Conservation (phyloP, 2,797 vertebrate genomes). For the Kryptopterus vitreolus region DNA sequence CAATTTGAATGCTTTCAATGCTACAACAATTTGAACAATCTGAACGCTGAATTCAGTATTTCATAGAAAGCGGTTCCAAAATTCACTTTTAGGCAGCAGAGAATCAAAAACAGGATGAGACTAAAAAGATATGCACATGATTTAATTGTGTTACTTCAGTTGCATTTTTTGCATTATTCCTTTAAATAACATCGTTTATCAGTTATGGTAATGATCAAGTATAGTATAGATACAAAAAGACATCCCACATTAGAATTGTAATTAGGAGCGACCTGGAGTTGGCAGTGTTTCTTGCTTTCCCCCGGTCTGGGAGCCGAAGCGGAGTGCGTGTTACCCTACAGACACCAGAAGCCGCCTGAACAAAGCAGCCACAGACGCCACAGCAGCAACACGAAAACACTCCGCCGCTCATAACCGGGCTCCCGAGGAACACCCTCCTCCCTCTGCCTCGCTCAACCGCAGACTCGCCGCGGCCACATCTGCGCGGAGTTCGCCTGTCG, state of each 20-base stretch:
- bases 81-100: too few species aligned
- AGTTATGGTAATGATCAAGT: too few species aligned
- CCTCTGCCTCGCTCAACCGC: conserved; percentile 15
- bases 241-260: not conserved
- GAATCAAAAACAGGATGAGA: too few species aligned
- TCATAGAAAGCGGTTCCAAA: too few species aligned
- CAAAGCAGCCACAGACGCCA: conserved; percentile 44
- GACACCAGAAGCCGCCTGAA: conserved; percentile 28
- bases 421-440: conserved; percentile 31
- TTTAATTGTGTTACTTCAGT: too few species aligned
- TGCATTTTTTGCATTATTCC: too few species aligned
- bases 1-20: too few species aligned
- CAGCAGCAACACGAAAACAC: conserved; percentile 21
- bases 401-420: conserved; percentile 10
- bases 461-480: conserved; percentile 27
- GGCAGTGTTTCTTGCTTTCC: not conserved
- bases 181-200: too few species aligned
- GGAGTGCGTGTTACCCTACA: conserved; percentile 13
- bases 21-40: too few species aligned
- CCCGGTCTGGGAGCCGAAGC: not conserved
- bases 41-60: too few species aligned
- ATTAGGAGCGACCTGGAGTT: not conserved
- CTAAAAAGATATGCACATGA: too few species aligned
- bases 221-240: not conserved
- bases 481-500: not conserved